A percentile compares a stretch with the other conserved stretches of the same genome.
Conservation (phyloP, 2,113 vertebrate species). For the Colistium nudipinnis region DNA sequence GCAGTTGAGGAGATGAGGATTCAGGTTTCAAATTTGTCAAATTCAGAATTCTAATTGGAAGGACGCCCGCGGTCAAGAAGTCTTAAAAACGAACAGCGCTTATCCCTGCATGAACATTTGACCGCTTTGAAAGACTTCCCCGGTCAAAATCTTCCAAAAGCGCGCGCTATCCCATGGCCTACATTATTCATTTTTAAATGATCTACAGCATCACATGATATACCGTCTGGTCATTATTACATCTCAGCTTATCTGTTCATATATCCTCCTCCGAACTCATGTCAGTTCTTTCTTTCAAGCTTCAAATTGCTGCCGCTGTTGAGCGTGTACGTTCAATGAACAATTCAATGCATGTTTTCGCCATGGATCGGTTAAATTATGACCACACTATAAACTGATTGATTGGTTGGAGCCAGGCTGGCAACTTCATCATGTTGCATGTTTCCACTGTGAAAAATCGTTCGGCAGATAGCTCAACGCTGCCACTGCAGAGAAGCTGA, state of each 20-base stretch:
- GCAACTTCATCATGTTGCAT: slow-evolving; percentile 46
- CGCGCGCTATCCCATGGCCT: slow-evolving; percentile 6
- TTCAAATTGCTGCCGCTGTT: background rate
- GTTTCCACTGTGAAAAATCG: slow-evolving; percentile 27
- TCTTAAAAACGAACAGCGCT: slow-evolving; percentile 26
- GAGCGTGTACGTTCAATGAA: slow-evolving; percentile 6
- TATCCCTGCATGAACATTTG: slow-evolving; percentile 48
- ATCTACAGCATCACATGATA: slow-evolving; percentile 17
- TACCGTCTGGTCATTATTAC: slow-evolving; percentile 42
- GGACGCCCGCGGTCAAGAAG: slow-evolving; percentile 20
- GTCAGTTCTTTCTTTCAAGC: slow-evolving; percentile 17
- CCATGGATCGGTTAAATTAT: slow-evolving; percentile 24
- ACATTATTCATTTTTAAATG: slow-evolving; percentile 39
- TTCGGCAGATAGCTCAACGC: slow-evolving; percentile 26
- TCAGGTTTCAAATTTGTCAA: slow-evolving; percentile 55
- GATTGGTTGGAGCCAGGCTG: slow-evolving; percentile 41
- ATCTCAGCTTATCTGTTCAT: slow-evolving; percentile 41
- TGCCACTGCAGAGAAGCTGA: slow-evolving; percentile 54
- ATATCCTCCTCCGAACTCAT: slow-evolving; percentile 24
- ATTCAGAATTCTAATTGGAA: slow-evolving; percentile 52
- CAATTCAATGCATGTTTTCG: slow-evolving; percentile 15
- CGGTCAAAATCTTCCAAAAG: slow-evolving; percentile 16
- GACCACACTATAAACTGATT: slow-evolving; percentile 42
- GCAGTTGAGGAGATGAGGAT: slow-evolving; percentile 49
- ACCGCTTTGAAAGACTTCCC: slow-evolving; percentile 40